phyloP scores from a whole-genome alignment of 2,888 invertebrate genomes.

The Spodoptera picta region DNA sequence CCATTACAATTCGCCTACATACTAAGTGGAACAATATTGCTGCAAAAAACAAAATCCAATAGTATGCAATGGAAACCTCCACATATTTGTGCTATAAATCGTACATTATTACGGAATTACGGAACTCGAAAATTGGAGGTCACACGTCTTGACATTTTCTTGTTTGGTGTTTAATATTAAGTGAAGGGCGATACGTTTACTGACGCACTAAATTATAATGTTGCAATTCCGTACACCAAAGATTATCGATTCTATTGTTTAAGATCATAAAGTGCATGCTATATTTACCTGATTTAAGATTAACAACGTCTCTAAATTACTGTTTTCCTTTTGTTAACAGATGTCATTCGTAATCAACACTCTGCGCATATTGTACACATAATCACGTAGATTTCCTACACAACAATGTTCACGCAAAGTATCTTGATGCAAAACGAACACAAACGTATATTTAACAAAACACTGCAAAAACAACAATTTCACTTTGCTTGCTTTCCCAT shows the following conservation, averaged over 20 bases:
- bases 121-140: slow-evolving; percentile 78
- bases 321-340: slow-evolving; percentile 84
- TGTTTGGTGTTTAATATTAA: slow-evolving; percentile 69
- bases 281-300: slow-evolving; percentile 69
- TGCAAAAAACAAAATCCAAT: slow-evolving; percentile 38
- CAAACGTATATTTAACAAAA: slow-evolving; percentile 62
- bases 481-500: slow-evolving; percentile 66
- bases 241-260: slow-evolving; percentile 15
- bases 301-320: slow-evolving; percentile 63
- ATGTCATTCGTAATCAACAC: slow-evolving; percentile 87
- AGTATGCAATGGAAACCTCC: slow-evolving; percentile 24
- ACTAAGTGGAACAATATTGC: slow-evolving; percentile 63
- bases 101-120: slow-evolving; percentile 59
- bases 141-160: slow-evolving; percentile 83
- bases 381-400: slow-evolving; percentile 73
- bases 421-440: slow-evolving; percentile 60
- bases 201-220: slow-evolving; percentile 56
- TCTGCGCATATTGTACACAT: slow-evolving; percentile 84
- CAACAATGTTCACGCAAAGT: slow-evolving; percentile 65
- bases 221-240: slow-evolving; percentile 25
- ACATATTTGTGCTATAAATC: slow-evolving; percentile 35
- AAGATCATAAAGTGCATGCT: slow-evolving; percentile 19
- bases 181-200: slow-evolving; percentile 75
- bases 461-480: slow-evolving; percentile 67
- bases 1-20: slow-evolving; percentile 76